phyloP scores from a whole-genome alignment of 1,140 invertebrate species.

The Saccostrea glomerata region DNA sequence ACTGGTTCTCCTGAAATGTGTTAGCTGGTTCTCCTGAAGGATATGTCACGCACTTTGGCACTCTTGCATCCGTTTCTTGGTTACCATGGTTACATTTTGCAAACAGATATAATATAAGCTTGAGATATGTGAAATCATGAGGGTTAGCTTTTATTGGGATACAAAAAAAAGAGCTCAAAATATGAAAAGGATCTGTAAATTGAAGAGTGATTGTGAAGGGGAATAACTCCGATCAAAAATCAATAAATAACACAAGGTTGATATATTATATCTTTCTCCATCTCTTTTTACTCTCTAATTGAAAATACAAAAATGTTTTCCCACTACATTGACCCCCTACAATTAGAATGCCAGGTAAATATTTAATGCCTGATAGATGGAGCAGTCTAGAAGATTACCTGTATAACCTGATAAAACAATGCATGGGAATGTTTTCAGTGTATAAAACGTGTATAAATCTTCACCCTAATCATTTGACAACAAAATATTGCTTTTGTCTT shows the following conservation, averaged over 20 bases:
- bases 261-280: neutral
- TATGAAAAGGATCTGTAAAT: neutral
- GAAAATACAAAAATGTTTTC: neutral
- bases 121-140: neutral
- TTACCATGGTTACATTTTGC: neutral
- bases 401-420: neutral
- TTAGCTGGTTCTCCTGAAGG: neutral
- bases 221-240: neutral
- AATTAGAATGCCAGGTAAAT: neutral
- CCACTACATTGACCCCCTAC: too few relatives aligned
- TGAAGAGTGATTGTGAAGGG: neutral
- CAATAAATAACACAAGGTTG: neutral
- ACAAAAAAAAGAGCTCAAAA: neutral
- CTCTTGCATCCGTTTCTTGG: neutral
- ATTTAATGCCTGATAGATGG: neutral
- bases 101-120: conserved; percentile 2
- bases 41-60: neutral
- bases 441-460: neutral
- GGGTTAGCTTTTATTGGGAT: neutral
- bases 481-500: neutral
- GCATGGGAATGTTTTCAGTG: neutral
- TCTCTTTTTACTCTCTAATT: neutral
- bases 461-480: neutral
- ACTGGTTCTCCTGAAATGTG: too few relatives aligned
- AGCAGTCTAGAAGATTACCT: neutral